A percentile compares a stretch with the other conserved stretches of the same genome.
Evolutionary conservation across 1,140 invertebrate genomes (phyloP).

Genomic region (Drosophila funebris): DNA sequence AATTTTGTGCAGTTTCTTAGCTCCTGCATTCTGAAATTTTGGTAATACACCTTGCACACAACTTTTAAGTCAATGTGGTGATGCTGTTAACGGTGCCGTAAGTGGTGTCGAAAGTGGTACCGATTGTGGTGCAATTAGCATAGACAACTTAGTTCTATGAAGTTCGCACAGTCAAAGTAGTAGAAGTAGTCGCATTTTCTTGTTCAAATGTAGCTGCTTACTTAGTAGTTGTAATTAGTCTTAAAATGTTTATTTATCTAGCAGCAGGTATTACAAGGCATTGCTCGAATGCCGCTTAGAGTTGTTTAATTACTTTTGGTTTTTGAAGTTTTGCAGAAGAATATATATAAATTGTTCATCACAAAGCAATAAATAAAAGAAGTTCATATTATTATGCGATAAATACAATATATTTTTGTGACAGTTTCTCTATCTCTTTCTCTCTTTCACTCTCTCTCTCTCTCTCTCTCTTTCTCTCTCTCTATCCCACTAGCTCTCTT

Average conservation of each 20-base stretch:
- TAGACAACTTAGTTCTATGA: neutral
- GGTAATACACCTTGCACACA: neutral
- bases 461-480: too few relatives aligned
- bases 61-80: neutral
- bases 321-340: too few relatives aligned
- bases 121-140: neutral
- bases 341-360: too few relatives aligned
- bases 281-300: too few relatives aligned
- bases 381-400: too few relatives aligned
- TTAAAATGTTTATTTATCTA: neutral
- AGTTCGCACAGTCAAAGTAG: neutral
- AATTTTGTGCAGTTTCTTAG: neutral
- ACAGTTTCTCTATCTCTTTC: too few relatives aligned
- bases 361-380: too few relatives aligned
- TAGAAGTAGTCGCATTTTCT: neutral
- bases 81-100: neutral
- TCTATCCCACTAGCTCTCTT: too few relatives aligned
- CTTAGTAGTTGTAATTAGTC: neutral
- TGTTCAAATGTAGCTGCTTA: neutral
- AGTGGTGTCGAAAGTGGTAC: too few relatives aligned
- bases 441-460: too few relatives aligned
- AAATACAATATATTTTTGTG: too few relatives aligned
- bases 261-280: neutral
- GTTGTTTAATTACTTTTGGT: neutral
- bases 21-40: neutral